phyloP scores from a whole-genome alignment of 1,140 invertebrate genomes.

The Holcopasites calliopsidis region DNA sequence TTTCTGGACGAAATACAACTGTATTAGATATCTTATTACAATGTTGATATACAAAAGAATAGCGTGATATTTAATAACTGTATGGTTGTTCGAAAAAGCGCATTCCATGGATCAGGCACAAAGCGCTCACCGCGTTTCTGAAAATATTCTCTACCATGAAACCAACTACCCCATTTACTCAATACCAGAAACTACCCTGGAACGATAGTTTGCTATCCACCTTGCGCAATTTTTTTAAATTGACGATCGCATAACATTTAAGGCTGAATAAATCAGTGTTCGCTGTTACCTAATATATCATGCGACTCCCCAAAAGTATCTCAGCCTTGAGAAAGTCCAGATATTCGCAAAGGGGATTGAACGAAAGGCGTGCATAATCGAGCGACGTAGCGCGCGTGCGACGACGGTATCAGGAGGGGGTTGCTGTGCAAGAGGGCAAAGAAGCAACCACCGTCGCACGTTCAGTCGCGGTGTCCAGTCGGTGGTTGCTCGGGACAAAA shows the following conservation, averaged over 20 bases:
- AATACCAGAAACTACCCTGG: not conserved
- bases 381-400: conserved; percentile 42
- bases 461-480: conserved; percentile 53
- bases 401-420: not conserved
- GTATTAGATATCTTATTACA: not conserved
- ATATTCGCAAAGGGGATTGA: conserved; percentile 7
- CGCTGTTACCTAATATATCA: not conserved
- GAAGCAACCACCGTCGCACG: conserved; percentile 35
- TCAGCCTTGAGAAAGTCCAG: not conserved
- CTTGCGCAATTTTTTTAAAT: too few species aligned
- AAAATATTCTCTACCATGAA: not conserved
- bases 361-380: conserved; percentile 30
- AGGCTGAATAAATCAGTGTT: not conserved
- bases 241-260: too few species aligned
- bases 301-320: not conserved
- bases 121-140: too few species aligned
- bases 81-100: not conserved
- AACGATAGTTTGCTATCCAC: not conserved
- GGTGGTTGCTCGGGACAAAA: conserved; percentile 53
- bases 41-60: not conserved
- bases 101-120: not conserved
- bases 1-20: conserved; percentile 7
- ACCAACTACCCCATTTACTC: not conserved
- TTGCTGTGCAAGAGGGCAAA: conserved; percentile 3
- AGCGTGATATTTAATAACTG: too few species aligned